Evolutionary conservation across 1,140 invertebrate species (phyloP), one percentile per base, ranked within the genome.

Genomic region (Agraylea sexmaculata): DNA sequence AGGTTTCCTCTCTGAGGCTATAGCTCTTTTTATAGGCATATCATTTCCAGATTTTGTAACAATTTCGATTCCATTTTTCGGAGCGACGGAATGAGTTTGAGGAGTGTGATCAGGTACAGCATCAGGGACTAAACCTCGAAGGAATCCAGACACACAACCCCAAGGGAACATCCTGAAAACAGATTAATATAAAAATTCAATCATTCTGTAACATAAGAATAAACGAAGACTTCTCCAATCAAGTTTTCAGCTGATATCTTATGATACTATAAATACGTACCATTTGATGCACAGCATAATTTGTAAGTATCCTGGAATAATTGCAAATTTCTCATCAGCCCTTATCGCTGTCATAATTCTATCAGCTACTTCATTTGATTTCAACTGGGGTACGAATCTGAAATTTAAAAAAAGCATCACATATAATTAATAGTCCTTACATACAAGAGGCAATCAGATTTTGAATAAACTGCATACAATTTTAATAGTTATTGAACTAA

Each of bases 301-400:
- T 47, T 77, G 73, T 12, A 87, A 62, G 49, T 76, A 74, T 18
- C 74, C 63, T 3, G 92, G 93, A 33, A 96, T 68, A 32, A 89
- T 65, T 19, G 91, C 71, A 31, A 80, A 59, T 28, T 78, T 72
- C 51, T 87, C 78, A 55, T 94, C 82, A 43, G 77, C 80, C 46
- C 84, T 68, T 51, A 96, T 78, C 13, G 83, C 87, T 22, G 74
- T 66, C 29, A 95, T 73, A 16, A 91, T 78, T 49, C 82, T 73
- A 51, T 88, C 78, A 1, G 83, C 87, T 21, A 92, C 91, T 49
- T 84, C 78, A 43, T 91, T 85, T 2, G 87, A 78, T 51, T 83
- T 79, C 51, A 96, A 64, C 44, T 82, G 81, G 28, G 88, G 83
- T 34, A 94, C 64, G 42, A 89, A 73, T 60, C 79, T 83, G 59